Evolutionary conservation across 2,797 vertebrate genomes (phyloP).

Genomic region (Eremophila alpestris): DNA sequence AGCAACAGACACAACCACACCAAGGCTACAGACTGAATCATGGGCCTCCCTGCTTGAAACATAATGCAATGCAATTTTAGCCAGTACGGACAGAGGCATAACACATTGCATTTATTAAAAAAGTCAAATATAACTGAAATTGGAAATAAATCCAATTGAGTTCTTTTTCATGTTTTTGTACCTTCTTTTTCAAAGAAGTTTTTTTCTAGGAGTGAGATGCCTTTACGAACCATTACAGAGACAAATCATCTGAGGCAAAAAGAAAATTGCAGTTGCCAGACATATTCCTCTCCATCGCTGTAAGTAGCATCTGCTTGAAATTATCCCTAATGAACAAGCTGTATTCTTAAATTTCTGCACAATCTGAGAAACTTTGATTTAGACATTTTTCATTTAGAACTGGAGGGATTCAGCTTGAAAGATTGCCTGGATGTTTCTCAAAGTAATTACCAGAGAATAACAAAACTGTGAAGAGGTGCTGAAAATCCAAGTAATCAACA

Average conservation of each 20-base stretch:
- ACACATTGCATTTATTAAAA: not conserved
- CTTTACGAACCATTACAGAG: slow-evolving; percentile 13
- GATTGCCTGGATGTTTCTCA: not conserved
- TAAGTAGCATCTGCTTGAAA: slow-evolving; percentile 17
- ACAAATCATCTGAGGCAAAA: not conserved
- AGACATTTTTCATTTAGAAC: not conserved
- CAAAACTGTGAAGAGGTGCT: not conserved
- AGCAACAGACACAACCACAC: not conserved
- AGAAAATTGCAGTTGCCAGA: slow-evolving; percentile 5
- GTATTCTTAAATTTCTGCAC: not conserved
- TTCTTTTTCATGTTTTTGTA: not conserved
- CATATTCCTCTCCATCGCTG: not conserved
- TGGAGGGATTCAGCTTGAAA: not conserved
- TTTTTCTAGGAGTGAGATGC: not conserved
- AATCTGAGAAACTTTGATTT: not conserved
- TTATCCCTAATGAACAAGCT: slow-evolving; percentile 13
- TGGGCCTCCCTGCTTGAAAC: not conserved
- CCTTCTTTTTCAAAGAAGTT: not conserved
- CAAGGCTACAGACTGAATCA: not conserved
- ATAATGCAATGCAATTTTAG: not conserved
- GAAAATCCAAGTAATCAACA: slow-evolving; percentile 16
- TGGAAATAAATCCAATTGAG: not conserved
- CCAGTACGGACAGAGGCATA: not conserved
- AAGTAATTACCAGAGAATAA: slow-evolving; percentile 20
- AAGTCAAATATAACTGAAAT: not conserved